Conservation (phyloP, 1,140 invertebrate genomes). For the Akabosia matsudoensis region DNA sequence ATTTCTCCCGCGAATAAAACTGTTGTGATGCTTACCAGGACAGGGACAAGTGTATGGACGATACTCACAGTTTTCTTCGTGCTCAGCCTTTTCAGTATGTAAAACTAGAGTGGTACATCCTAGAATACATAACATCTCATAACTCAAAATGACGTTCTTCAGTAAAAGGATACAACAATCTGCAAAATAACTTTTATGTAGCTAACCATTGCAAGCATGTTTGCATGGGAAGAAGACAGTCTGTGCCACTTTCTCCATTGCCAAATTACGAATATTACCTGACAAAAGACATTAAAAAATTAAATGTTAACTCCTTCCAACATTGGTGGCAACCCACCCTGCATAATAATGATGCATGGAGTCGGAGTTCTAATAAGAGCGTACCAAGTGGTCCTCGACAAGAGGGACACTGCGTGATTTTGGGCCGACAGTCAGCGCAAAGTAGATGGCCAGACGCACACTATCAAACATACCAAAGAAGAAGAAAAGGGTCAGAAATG, state of each 20-base stretch:
- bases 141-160: background rate
- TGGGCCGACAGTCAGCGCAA: constrained; percentile 93
- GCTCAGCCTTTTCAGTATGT: constrained; percentile 94
- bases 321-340: background rate
- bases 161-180: background rate
- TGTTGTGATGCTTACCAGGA: constrained; percentile 95
- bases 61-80: constrained; percentile 97
- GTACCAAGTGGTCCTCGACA: constrained; percentile 86
- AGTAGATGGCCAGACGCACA: constrained; percentile 84
- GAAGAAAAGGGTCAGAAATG: too few species aligned
- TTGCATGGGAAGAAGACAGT: constrained; percentile 99
- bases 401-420: constrained; percentile 94
- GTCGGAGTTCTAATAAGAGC: constrained; percentile 23
- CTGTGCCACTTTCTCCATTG: constrained; percentile 98
- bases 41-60: constrained; percentile 96
- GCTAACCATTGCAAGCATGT: constrained; percentile 80
- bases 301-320: constrained; percentile 15
- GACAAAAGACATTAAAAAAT: constrained; percentile 42
- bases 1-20: too few species aligned
- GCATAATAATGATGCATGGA: too few species aligned
- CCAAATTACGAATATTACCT: constrained; percentile 96
- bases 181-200: too few species aligned
- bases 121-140: background rate
- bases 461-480: constrained; percentile 61
- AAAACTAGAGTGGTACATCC: constrained; percentile 85